Evolutionary conservation across 1,140 invertebrate genomes (phyloP).

Genomic region (Atopsyche davidsoni): DNA sequence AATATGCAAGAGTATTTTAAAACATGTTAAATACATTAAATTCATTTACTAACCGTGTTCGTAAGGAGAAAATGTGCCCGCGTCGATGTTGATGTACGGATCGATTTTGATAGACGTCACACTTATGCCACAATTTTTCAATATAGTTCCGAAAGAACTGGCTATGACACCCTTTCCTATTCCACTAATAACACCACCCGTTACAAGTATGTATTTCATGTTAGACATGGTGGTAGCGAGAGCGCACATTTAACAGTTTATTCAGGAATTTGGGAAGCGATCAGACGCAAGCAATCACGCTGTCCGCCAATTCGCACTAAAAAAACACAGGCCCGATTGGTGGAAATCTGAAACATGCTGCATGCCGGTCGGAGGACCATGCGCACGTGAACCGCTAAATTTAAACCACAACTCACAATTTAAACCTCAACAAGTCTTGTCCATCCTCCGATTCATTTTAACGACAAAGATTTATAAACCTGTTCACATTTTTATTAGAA

Average conservation of each 20-base stretch:
- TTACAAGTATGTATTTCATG: slow-evolving; percentile 97
- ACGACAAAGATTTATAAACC: no score
- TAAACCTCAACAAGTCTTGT: no score
- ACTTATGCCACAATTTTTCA: slow-evolving; percentile 86
- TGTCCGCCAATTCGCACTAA: background rate
- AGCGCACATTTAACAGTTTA: no score
- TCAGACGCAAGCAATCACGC: background rate
- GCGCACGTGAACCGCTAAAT: background rate
- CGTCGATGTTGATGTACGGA: slow-evolving; percentile 98
- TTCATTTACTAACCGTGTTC: slow-evolving; percentile 78
- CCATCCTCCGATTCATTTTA: no score
- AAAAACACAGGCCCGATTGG: background rate
- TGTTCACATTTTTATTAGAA: no score
- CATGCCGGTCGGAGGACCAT: background rate
- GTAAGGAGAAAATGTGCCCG: slow-evolving; percentile 97
- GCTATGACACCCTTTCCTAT: slow-evolving; percentile 98
- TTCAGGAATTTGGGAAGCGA: background rate
- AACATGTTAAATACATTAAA: background rate
- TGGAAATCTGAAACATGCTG: background rate
- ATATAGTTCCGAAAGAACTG: slow-evolving; percentile 89
- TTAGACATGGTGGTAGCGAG: slow-evolving; percentile 32
- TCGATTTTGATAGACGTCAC: slow-evolving; percentile 99
- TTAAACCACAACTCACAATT: no score
- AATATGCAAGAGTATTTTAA: no score
- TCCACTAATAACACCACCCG: slow-evolving; percentile 96